Evolutionary conservation across 2,113 vertebrate species (phyloP).

Genomic region (Pygoscelis adeliae): DNA sequence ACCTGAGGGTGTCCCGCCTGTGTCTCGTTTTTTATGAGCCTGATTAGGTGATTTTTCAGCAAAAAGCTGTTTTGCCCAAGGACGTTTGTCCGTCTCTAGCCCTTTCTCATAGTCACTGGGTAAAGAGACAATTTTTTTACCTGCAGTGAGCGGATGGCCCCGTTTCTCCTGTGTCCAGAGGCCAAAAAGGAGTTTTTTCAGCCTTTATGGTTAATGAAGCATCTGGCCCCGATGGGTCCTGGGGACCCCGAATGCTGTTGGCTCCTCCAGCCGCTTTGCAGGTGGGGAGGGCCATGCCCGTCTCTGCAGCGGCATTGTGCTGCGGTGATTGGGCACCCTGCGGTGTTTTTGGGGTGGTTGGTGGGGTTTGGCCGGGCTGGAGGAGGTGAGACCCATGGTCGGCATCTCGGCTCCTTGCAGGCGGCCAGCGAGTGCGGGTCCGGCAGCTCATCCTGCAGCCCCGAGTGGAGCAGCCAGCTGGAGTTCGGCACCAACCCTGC

Average conservation of each 20-base stretch:
- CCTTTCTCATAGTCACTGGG: not conserved
- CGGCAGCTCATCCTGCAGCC: constrained; percentile 92
- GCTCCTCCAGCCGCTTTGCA: not conserved
- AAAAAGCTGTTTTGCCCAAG: not conserved
- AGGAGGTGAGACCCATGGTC: not conserved
- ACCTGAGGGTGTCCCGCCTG: not conserved
- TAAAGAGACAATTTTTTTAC: not conserved
- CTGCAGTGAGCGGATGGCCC: accelerated
- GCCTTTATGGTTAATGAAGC: not conserved
- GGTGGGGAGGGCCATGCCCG: accelerated
- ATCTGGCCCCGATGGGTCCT: accelerated
- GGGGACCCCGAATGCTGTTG: accelerated
- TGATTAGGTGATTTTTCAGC: not conserved
- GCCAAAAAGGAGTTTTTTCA: not conserved
- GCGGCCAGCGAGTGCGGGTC: constrained; percentile 86
- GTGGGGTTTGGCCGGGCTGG: not conserved
- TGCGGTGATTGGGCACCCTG: accelerated
- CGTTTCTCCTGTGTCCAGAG: not conserved
- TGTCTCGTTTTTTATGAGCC: not conserved
- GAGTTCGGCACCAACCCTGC: constrained; percentile 84
- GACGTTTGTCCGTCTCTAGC: accelerated
- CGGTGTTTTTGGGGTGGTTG: not conserved
- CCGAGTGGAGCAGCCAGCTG: constrained; percentile 92
- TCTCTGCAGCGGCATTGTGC: accelerated
- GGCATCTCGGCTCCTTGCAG: constrained; percentile 68